These are phyloP conservation scores for Dyspetes luteomarginatus DNA, from an alignment of 2,888 invertebrate species.

Conservation along the genomic window DNA sequence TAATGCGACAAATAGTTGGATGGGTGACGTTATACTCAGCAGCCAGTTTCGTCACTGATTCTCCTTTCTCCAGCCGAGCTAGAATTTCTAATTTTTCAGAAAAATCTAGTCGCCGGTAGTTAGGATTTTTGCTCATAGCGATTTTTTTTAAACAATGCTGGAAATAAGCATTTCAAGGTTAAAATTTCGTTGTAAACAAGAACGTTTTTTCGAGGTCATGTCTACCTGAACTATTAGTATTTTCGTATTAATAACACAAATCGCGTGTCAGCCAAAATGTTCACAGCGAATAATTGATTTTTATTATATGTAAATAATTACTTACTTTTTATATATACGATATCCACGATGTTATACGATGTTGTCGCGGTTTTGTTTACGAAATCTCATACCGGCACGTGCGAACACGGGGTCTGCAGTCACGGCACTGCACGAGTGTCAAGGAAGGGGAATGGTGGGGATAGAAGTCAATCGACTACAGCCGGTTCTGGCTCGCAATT, in stretches of 20 bases:
- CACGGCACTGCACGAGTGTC: constrained; percentile 36
- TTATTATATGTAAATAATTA: constrained; percentile 35
- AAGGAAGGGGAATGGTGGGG: constrained; percentile 24
- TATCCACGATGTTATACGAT: constrained; percentile 26
- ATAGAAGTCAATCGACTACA: constrained; percentile 12
- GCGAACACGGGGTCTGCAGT: constrained; percentile 31
- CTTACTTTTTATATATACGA: constrained; percentile 32
- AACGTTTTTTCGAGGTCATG: constrained; percentile 34
- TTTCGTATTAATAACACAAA: constrained; percentile 31
- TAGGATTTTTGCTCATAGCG: constrained; percentile 31
- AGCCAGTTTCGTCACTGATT: constrained; percentile 29
- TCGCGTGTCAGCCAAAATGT: constrained; percentile 28
- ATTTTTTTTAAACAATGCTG: constrained; percentile 29
- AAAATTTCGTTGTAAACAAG: constrained; percentile 22
- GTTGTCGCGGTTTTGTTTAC: constrained; percentile 21
- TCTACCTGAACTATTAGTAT: constrained; percentile 30
- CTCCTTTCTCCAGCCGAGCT: constrained; percentile 33
- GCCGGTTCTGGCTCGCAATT: constrained; percentile 34
- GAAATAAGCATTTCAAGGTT: constrained; percentile 34
- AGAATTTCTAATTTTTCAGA: constrained; percentile 35
- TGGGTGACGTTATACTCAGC: constrained; percentile 30
- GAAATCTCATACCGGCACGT: constrained; percentile 35
- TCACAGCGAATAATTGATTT: constrained; percentile 32
- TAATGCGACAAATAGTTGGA: constrained; percentile 33
- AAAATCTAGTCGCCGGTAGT: constrained; percentile 33